Conservation (phyloP, 1,140 invertebrate species). For the Drosophila novamexicana region DNA sequence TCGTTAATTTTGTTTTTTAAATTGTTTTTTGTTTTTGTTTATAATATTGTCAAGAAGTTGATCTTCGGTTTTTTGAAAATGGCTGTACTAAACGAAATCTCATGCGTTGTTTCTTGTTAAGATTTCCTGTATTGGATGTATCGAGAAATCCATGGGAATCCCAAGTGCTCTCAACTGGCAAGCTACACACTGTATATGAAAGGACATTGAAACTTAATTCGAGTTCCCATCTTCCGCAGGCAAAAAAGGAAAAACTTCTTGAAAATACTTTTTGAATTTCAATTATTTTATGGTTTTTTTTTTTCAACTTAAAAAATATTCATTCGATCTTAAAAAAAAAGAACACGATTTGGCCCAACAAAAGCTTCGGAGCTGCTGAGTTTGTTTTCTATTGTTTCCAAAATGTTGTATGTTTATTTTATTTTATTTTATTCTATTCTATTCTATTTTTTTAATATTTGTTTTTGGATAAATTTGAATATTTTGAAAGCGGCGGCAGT, state of each 20-base stretch:
- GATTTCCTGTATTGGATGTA: not conserved
- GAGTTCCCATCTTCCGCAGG: constrained; percentile 24
- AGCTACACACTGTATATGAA: not conserved
- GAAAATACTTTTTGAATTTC: constrained; percentile 64
- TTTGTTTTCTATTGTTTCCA: constrained; percentile 64
- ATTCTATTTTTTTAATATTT: constrained; percentile 36
- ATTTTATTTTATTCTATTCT: constrained; percentile 25
- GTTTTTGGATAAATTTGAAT: constrained; percentile 40
- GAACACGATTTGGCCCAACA: constrained; percentile 68
- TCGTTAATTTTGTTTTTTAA: constrained; percentile 45
- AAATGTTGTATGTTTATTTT: constrained; percentile 66
- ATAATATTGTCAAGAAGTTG: constrained; percentile 93
- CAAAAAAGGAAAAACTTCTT: constrained; percentile 83
- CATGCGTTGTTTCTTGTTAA: constrained; percentile 62
- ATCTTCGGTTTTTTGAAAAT: constrained; percentile 95
- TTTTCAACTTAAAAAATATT: constrained; percentile 12
- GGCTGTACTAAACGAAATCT: constrained; percentile 87
- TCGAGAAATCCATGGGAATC: not conserved
- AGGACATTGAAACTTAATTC: constrained; percentile 5
- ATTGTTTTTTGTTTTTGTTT: constrained; percentile 60
- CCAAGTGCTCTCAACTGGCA: constrained; percentile 6
- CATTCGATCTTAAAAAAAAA: constrained; percentile 48
- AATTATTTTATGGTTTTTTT: constrained; percentile 39
- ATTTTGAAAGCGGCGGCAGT: constrained; percentile 14
- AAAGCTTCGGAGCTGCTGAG: constrained; percentile 47